Base-by-base conservation (phyloP, 2,797 vertebrate genomes). In the Falco columbarius region DNA sequence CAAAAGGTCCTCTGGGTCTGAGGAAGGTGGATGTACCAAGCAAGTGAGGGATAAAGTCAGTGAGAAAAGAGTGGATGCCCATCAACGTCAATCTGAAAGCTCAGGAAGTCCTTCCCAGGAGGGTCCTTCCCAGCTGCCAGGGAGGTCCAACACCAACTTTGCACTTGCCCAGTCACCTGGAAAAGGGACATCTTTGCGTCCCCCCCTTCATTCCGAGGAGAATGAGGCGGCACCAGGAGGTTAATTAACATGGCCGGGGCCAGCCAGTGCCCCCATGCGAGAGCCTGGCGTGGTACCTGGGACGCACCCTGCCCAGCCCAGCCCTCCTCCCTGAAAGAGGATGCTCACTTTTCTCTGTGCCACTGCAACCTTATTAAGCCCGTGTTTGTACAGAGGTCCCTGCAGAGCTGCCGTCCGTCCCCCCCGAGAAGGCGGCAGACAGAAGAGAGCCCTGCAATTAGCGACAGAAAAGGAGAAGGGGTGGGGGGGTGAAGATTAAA, bases 391-490 rank as follows among this genome's bases (percentile, higher is more conserved):
- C 14, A 81, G 74, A 79, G 76, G 84, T 87, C 95, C 89, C 95
- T 83, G 89, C 16, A n/a, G 94, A 96, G 90, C 72, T 91, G 81
- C 74, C 32, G 58, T 74, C 75, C 79, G 8, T 38, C 38, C 38
- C 88, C 80, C 81, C 0, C 0, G 93, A 95, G 87, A 95, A 96
- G 67, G 79, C 52, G 2, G 79, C 81, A 96, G 86, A 92, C 94
- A 92, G 90, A 82, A 95, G 88, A 95, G 95, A 97, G 90, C 86
- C 81, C 91, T 95, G 95, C 95, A 91, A 93, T 96, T 95, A 95
- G 94, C 3, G 5, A 89, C 63, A 96, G 71, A 83, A 94, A 93
- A 97, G 94, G 77, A 93, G 74, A 91, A 91, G 63, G 72, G 70
- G 62, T 30, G 66, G 74, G 55, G 86, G 81, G 56, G 54, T 74